Evolutionary conservation across 1,140 invertebrate genomes (phyloP).

Genomic region (Drosophila sechellia): DNA sequence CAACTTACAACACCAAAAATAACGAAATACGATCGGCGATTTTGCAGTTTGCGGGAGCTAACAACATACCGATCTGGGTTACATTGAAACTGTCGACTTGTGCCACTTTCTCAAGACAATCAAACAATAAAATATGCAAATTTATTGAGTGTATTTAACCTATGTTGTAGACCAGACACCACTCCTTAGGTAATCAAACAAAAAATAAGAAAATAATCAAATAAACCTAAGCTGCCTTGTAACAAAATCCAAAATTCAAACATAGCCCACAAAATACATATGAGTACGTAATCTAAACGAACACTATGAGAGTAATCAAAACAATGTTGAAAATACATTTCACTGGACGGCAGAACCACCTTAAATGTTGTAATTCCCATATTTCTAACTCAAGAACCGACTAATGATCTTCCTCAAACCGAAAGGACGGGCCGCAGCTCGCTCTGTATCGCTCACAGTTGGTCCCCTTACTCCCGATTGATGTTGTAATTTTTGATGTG

Average conservation of each 20-base stretch:
- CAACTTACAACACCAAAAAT: constrained; percentile 78
- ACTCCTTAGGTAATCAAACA: constrained; percentile 23
- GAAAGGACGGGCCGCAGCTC: background rate
- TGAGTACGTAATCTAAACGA: constrained; percentile 41
- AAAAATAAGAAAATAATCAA: constrained; percentile 25
- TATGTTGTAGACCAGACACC: constrained; percentile 49
- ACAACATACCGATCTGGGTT: background rate
- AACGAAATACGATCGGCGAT: constrained; percentile 19
- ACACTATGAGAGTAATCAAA: constrained; percentile 51
- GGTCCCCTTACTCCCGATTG: constrained; percentile 27
- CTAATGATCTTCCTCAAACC: constrained; percentile 6
- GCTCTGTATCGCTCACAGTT: constrained; percentile 11
- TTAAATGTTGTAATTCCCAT: constrained; percentile 84
- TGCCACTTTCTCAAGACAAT: constrained; percentile 65
- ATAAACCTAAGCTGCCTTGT: constrained; percentile 72
- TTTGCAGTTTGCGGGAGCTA: constrained; percentile 7
- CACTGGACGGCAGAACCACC: constrained; percentile 84
- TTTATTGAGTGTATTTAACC: constrained; percentile 29
- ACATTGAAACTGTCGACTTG: constrained; percentile 22
- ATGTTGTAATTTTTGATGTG: constrained; percentile 48
- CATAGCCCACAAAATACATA: constrained; percentile 50
- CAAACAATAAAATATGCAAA: constrained; percentile 42
- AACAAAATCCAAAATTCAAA: constrained; percentile 76
- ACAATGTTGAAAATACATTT: constrained; percentile 73
- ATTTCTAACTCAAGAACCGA: constrained; percentile 40